phyloP scores from a whole-genome alignment of 1,140 invertebrate genomes.

The Scaptomyza hsui region DNA sequence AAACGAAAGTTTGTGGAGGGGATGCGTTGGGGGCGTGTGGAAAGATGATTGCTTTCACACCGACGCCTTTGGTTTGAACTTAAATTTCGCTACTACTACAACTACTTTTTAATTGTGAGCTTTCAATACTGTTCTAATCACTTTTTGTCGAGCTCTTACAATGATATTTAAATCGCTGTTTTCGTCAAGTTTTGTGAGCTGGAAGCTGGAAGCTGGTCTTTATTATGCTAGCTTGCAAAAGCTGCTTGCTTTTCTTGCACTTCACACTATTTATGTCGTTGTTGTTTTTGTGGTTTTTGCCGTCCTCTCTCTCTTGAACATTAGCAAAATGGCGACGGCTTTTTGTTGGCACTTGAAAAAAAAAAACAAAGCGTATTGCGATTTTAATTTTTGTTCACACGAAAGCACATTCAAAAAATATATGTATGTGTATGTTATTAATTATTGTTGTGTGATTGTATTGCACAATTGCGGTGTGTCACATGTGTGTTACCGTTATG shows the following conservation, averaged over 20 bases:
- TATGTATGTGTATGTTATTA: conserved; percentile 13
- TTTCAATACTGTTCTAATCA: too few relatives aligned
- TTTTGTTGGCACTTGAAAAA: conserved; percentile 17
- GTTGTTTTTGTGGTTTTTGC: background rate
- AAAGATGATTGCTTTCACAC: too few relatives aligned
- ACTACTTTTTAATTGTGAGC: too few relatives aligned
- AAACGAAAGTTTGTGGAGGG: conserved; percentile 12
- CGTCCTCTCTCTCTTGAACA: background rate
- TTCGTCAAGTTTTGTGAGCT: background rate
- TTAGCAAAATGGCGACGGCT: conserved; percentile 22
- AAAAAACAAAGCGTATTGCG: conserved; percentile 4
- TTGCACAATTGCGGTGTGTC: conserved; percentile 2
- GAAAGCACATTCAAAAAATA: background rate
- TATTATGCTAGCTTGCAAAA: background rate
- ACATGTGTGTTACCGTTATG: conserved; percentile 18
- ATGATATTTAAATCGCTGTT: too few relatives aligned
- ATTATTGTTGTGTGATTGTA: conserved; percentile 15
- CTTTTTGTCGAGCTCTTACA: too few relatives aligned
- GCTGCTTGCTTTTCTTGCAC: background rate
- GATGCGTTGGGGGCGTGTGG: background rate
- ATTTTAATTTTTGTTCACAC: background rate
- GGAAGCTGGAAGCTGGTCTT: background rate
- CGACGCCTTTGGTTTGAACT: too few relatives aligned
- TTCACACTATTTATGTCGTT: conserved; percentile 1
- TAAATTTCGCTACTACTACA: too few relatives aligned